These are phyloP conservation scores for Hetaerina titia DNA, from an alignment of 2,888 invertebrate genomes.

Conservation along the genomic window DNA sequence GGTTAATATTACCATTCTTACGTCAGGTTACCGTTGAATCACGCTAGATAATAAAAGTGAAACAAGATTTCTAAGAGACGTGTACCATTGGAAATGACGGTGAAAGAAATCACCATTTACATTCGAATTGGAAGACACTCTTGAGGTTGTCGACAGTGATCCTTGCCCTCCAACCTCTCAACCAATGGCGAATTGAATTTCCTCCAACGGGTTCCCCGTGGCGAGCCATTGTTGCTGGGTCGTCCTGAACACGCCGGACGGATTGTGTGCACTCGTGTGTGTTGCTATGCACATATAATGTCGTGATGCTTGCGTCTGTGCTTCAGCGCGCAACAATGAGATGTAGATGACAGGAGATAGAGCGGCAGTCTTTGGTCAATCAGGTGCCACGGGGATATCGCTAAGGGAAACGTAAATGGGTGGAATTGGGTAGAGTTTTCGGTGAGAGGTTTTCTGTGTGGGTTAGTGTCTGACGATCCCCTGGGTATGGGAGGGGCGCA, in stretches of 20 bases:
- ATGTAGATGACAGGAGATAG: constrained; percentile 55
- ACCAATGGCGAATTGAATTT: constrained; percentile 19
- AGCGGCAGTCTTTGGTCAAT: constrained; percentile 51
- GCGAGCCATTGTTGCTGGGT: background rate
- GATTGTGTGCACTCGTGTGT: background rate
- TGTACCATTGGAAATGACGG: too few species aligned
- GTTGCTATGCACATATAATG: background rate
- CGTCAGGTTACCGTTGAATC: too few species aligned
- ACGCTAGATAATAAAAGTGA: too few species aligned
- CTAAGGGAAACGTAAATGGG: background rate
- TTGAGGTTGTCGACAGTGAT: background rate
- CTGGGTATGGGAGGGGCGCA: background rate
- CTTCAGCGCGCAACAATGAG: background rate
- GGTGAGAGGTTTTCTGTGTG: background rate
- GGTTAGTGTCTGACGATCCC: background rate
- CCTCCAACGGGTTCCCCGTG: background rate
- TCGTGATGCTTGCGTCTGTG: background rate
- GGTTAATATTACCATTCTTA: too few species aligned
- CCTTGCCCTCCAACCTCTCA: background rate
- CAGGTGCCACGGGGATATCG: background rate
- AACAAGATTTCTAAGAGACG: too few species aligned
- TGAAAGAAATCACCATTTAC: background rate
- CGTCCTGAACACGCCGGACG: background rate
- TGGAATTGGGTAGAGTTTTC: background rate
- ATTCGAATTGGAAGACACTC: background rate